phyloP scores from a whole-genome alignment of 2,113 vertebrate genomes.

The Numenius arquata region DNA sequence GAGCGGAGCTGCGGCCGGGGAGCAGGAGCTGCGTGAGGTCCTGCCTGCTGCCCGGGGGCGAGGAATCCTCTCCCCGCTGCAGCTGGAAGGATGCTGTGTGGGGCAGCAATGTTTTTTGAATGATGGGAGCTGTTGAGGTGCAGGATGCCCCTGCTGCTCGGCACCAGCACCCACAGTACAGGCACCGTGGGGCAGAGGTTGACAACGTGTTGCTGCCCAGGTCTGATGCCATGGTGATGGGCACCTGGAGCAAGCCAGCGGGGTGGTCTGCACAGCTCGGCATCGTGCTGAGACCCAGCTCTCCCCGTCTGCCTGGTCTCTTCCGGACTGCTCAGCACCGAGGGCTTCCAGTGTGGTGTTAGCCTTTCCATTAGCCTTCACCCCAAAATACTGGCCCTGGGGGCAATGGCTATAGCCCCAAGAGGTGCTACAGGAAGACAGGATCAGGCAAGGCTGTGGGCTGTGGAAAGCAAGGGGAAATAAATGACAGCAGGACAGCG shows the following conservation, averaged over 20 bases:
- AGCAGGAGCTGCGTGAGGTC: not conserved
- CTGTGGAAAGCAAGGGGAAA: not conserved
- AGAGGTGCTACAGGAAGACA: not conserved
- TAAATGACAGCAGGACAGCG: not conserved
- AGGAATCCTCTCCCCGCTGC: not conserved
- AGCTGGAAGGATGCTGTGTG: not conserved
- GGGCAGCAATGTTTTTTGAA: not conserved
- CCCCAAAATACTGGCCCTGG: not conserved
- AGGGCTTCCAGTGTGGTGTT: not conserved
- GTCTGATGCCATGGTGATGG: not conserved
- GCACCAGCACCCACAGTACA: not conserved
- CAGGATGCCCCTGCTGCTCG: not conserved
- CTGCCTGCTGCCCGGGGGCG: not conserved
- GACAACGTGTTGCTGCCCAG: not conserved
- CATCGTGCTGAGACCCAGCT: not conserved
- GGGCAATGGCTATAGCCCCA: not conserved
- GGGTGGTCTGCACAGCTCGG: not conserved
- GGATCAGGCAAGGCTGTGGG: not conserved
- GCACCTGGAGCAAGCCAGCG: not conserved
- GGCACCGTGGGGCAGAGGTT: not conserved
- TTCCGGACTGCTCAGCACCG: rapidly evolving
- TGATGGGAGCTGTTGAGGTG: not conserved
- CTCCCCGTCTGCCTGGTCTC: not conserved
- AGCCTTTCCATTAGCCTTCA: not conserved
- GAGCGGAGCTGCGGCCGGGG: not conserved